These are phyloP conservation scores for Grallaria varia DNA, from an alignment of 2,113 vertebrate species.

Conservation along the genomic window DNA sequence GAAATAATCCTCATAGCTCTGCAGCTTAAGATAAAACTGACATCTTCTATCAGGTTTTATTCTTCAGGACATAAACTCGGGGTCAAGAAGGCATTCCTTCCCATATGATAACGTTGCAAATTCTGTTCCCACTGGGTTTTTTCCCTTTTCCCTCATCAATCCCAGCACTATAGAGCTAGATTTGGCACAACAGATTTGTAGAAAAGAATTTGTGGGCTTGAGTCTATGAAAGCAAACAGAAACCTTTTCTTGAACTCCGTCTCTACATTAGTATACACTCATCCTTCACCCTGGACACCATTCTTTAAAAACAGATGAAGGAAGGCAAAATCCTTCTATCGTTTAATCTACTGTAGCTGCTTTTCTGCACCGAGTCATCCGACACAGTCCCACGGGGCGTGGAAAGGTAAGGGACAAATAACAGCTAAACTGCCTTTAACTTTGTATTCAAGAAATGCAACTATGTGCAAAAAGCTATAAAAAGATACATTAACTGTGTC, in stretches of 20 bases:
- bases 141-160: not conserved
- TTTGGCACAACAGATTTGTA: not conserved
- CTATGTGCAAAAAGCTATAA: not conserved
- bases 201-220: not conserved
- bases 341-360: not conserved
- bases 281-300: not conserved
- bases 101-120: not conserved
- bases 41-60: conserved; percentile 30
- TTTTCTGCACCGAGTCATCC: not conserved
- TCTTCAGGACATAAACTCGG: conserved; percentile 24
- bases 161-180: not conserved
- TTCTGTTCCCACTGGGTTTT: not conserved
- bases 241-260: not conserved
- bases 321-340: not conserved
- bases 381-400: not conserved
- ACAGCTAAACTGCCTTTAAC: not conserved
- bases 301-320: not conserved
- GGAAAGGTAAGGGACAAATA: not conserved
- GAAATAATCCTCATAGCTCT: conserved; percentile 46
- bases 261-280: not conserved
- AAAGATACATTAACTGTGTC: not conserved
- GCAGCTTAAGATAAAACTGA: conserved; percentile 56
- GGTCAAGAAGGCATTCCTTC: conserved; percentile 30
- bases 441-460: not conserved
- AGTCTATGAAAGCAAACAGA: not conserved